Percentiles rank a stretch among this genome's conserved stretches.
Evolutionary conservation across 2,113 vertebrate genomes (phyloP).

Genomic region (Silurus glanis): DNA sequence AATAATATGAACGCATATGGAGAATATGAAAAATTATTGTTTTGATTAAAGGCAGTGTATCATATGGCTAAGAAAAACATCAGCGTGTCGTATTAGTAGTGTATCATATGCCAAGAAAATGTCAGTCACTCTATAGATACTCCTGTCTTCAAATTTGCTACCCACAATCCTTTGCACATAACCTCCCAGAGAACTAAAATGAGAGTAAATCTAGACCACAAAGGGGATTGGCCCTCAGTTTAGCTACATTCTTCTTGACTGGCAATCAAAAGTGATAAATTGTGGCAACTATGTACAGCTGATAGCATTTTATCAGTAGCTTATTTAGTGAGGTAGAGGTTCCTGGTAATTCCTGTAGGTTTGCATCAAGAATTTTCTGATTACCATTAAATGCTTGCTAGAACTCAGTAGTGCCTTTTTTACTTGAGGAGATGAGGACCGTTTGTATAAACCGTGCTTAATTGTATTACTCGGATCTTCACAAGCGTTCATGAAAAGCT

Average conservation of each 20-base stretch:
- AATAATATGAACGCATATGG: background rate
- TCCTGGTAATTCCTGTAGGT: background rate
- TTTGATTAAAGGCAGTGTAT: background rate
- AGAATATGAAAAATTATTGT: background rate
- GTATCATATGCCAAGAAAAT: too few relatives aligned
- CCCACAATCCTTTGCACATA: background rate
- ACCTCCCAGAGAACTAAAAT: background rate
- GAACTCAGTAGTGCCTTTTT: background rate
- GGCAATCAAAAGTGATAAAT: background rate
- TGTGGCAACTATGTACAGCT: background rate
- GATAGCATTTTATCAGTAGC: background rate
- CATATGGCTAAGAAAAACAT: background rate
- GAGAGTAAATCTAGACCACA: background rate
- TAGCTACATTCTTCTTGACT: background rate
- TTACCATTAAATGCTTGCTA: background rate
- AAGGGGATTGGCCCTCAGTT: background rate
- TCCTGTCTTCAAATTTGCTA: background rate
- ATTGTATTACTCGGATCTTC: background rate
- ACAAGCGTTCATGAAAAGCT: constrained; percentile 1
- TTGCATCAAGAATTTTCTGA: background rate
- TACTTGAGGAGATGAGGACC: background rate
- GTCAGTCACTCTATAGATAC: background rate
- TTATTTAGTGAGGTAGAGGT: background rate
- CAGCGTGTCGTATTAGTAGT: background rate
- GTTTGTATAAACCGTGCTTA: background rate